A percentile compares a stretch with the other conserved stretches of the same genome.
These are phyloP conservation scores for Lithodes maja DNA, from an alignment of 2,888 invertebrate genomes.

Conservation along the genomic window DNA sequence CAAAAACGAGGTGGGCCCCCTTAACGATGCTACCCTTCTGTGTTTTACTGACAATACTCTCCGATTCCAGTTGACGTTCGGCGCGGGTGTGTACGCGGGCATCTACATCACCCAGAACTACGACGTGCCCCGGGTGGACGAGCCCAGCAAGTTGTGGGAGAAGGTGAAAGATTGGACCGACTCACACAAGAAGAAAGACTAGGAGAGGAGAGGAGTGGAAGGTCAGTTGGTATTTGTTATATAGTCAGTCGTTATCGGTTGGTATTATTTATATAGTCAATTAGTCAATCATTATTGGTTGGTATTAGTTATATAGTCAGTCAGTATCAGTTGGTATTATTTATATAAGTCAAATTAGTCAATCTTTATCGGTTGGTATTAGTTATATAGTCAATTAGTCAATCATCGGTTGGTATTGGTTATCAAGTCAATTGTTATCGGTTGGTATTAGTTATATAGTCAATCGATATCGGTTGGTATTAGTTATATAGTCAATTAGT, in stretches of 20 bases:
- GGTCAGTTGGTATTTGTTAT: background rate
- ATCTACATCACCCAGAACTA: constrained; percentile 85
- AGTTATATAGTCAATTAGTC: too few relatives aligned
- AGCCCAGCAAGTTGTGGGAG: constrained; percentile 83
- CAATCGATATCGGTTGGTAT: too few relatives aligned
- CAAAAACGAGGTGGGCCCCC: too few relatives aligned
- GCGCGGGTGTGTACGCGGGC: constrained; percentile 83
- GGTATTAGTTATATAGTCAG: too few relatives aligned
- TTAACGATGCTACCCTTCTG: too few relatives aligned
- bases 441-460: too few relatives aligned
- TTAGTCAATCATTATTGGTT: too few relatives aligned
- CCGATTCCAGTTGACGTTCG: constrained; percentile 79
- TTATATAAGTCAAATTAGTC: too few relatives aligned
- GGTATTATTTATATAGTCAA: too few relatives aligned
- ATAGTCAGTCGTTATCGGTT: background rate
- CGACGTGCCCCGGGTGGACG: constrained; percentile 90
- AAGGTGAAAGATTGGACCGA: constrained; percentile 83
- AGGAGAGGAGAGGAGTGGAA: background rate
- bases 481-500: too few relatives aligned
- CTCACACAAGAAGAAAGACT: constrained; percentile 77
- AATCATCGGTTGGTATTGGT: background rate
- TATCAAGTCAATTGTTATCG: background rate
- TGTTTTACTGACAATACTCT: too few relatives aligned
- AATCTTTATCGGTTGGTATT: too few relatives aligned
- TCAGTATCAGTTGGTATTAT: background rate